These are phyloP conservation scores for Heteronetta atricapilla DNA, from an alignment of 2,113 vertebrate species.

Conservation along the genomic window DNA sequence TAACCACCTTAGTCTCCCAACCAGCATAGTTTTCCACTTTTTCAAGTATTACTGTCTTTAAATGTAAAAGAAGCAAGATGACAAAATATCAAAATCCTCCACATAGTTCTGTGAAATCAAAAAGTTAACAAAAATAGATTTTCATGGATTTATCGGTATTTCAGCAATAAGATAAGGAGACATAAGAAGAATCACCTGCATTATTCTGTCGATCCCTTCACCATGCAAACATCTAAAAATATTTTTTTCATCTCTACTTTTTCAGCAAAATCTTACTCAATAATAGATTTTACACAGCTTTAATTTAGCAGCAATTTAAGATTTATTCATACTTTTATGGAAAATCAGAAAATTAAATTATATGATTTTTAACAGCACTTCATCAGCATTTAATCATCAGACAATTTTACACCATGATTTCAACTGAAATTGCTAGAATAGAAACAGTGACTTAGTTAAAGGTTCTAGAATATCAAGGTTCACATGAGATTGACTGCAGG, in stretches of 20 bases:
- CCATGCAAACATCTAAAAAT: neutral
- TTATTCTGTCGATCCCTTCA: neutral
- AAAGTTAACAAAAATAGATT: neutral
- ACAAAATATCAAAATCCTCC: neutral
- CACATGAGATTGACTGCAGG: too few relatives aligned
- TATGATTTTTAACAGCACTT: too few relatives aligned
- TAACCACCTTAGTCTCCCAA: neutral
- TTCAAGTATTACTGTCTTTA: neutral
- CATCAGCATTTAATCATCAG: too few relatives aligned
- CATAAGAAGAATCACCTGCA: neutral
- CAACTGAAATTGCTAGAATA: too few relatives aligned
- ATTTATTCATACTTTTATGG: too few relatives aligned
- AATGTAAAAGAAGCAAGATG: neutral
- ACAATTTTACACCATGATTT: too few relatives aligned
- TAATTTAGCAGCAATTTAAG: too few relatives aligned
- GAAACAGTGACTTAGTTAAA: too few relatives aligned
- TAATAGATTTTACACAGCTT: too few relatives aligned
- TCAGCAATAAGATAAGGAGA: neutral
- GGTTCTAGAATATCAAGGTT: too few relatives aligned
- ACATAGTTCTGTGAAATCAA: neutral
- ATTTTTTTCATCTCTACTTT: neutral
- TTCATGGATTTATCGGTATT: neutral
- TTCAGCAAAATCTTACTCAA: neutral
- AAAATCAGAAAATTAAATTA: too few relatives aligned
- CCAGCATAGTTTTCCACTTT: neutral